phyloP scores from a whole-genome alignment of 1,140 invertebrate species.

The Tribolium castaneum region DNA sequence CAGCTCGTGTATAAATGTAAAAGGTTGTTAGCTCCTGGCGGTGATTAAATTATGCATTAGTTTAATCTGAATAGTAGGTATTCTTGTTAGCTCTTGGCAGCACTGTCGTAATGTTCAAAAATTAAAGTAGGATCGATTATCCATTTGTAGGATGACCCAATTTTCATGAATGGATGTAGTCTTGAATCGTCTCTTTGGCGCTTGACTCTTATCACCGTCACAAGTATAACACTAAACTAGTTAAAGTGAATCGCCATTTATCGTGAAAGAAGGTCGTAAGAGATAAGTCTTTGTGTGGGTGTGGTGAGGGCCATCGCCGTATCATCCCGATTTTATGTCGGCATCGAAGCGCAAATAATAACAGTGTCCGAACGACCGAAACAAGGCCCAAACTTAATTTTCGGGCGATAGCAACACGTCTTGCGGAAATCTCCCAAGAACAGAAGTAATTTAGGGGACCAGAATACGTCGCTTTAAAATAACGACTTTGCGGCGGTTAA shows the following conservation, averaged over 20 bases:
- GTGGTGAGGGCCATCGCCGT: background rate
- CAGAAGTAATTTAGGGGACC: constrained; percentile 53
- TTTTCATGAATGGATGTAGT: constrained; percentile 18
- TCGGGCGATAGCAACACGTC: constrained; percentile 24
- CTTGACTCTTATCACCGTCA: constrained; percentile 10
- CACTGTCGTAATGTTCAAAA: background rate
- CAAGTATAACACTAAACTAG: constrained; percentile 21
- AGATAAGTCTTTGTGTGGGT: constrained; percentile 23
- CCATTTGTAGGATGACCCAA: constrained; percentile 1
- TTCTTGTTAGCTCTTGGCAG: background rate
- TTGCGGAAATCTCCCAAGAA: constrained; percentile 53
- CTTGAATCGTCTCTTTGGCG: background rate
- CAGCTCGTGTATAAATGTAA: background rate
- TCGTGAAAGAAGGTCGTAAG: constrained; percentile 23
- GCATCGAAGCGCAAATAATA: constrained; percentile 11
- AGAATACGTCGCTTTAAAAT: constrained; percentile 53
- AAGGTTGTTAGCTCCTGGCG: background rate
- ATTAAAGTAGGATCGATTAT: background rate
- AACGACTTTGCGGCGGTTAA: constrained; percentile 52
- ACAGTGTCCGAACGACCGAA: constrained; percentile 2
- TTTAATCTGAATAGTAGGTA: background rate
- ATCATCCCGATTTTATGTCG: constrained; percentile 11
- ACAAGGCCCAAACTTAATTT: constrained; percentile 8
- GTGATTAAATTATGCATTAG: background rate
- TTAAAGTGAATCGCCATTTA: constrained; percentile 5